These are phyloP conservation scores for Tenthredo distinguenda DNA, from an alignment of 2,888 invertebrate species.

Conservation along the genomic window DNA sequence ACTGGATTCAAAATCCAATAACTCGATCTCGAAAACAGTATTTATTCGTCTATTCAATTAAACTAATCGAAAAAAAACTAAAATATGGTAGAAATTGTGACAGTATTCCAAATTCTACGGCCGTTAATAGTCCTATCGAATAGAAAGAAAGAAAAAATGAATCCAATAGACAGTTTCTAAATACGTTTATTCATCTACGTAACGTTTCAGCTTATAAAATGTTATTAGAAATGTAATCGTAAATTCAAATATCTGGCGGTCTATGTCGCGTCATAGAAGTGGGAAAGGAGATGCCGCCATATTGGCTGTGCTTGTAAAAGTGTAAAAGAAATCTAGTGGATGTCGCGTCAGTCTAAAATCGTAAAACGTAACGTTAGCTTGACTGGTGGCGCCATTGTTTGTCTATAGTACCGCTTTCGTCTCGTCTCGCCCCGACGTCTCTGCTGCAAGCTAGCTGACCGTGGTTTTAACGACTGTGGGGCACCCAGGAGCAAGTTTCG, in stretches of 20 bases:
- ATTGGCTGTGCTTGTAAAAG: background rate
- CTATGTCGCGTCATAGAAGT: background rate
- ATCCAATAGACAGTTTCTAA: background rate
- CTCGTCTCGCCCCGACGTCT: background rate
- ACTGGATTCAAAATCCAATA: too few relatives aligned
- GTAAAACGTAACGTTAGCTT: background rate
- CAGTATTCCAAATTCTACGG: too few relatives aligned
- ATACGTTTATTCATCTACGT: background rate
- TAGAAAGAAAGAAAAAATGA: too few relatives aligned
- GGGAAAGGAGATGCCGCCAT: background rate
- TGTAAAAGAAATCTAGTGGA: background rate
- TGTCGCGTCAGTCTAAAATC: background rate
- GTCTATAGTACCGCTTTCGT: background rate
- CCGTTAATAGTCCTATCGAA: too few relatives aligned
- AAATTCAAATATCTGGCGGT: background rate
- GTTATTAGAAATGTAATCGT: too few relatives aligned
- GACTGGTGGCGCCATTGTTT: background rate
- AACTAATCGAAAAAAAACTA: too few relatives aligned
- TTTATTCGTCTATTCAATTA: too few relatives aligned
- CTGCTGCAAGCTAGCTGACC: background rate
- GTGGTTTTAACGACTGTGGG: background rate
- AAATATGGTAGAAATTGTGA: too few relatives aligned
- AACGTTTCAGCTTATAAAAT: too few relatives aligned
- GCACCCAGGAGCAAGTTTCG: constrained; percentile 79
- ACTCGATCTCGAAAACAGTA: too few relatives aligned